Evolutionary conservation across 2,113 vertebrate genomes (phyloP).

Genomic region (Cisticola juncidis): DNA sequence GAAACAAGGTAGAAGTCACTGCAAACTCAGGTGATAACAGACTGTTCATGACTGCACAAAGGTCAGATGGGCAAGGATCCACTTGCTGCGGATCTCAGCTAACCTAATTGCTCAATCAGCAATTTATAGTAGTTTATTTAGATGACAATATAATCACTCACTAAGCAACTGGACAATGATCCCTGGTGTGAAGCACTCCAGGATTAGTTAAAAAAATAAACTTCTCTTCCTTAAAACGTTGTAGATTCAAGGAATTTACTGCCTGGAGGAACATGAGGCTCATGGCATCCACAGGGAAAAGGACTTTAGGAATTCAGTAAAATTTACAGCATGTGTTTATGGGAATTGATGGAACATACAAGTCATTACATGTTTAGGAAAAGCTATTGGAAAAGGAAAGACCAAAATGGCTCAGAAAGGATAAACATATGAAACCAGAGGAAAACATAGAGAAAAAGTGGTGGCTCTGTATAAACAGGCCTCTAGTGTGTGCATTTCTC

Average conservation of each 20-base stretch:
- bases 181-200: neutral
- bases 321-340: rapidly evolving
- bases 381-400: neutral
- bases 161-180: neutral
- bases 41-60: neutral
- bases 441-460: neutral
- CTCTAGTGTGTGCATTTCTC: neutral
- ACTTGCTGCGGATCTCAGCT: neutral
- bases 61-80: neutral
- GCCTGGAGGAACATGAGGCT: neutral
- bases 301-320: neutral
- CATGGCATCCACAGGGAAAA: neutral
- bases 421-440: neutral
- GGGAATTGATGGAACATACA: neutral
- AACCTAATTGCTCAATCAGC: neutral
- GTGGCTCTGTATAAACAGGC: neutral
- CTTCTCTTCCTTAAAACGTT: neutral
- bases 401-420: neutral
- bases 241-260: neutral
- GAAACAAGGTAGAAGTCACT: neutral
- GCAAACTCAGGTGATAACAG: neutral
- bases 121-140: neutral
- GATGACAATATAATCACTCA: neutral
- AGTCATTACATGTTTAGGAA: neutral
- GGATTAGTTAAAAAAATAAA: neutral